Evolutionary conservation across 2,888 invertebrate genomes (phyloP).

Genomic region (Gibbula magus): DNA sequence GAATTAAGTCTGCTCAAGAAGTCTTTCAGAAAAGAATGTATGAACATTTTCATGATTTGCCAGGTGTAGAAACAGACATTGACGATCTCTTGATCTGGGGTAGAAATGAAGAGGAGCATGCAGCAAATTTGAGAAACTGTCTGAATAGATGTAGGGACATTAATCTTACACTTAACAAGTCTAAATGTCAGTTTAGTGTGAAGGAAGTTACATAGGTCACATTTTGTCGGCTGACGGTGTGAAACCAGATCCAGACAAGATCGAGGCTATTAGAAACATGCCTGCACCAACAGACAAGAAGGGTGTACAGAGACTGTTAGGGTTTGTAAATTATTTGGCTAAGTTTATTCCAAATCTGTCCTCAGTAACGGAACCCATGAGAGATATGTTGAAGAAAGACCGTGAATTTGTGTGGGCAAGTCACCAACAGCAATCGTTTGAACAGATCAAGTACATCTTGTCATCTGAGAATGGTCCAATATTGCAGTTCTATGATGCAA

Average conservation of each 20-base stretch:
- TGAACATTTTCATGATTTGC: neutral
- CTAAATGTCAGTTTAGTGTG: too few relatives aligned
- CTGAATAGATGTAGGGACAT: too few relatives aligned
- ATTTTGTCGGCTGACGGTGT: neutral
- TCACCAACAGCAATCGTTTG: neutral
- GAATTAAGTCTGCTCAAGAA: too few relatives aligned
- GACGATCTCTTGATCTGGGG: neutral
- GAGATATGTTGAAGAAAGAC: conserved; percentile 3
- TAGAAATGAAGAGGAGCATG: neutral
- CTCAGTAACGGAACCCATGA: neutral
- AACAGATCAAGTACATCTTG: neutral
- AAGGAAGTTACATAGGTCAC: neutral
- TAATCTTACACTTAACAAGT: too few relatives aligned
- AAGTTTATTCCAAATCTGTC: conserved; percentile 34
- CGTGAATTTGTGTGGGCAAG: neutral
- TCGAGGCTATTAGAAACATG: neutral
- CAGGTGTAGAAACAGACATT: neutral
- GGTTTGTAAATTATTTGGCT: conserved; percentile 30
- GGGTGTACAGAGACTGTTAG: conserved; percentile 26
- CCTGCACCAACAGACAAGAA: conserved; percentile 29
- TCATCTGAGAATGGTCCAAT: neutral
- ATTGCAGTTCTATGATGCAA: conserved; percentile 22
- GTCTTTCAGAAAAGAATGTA: too few relatives aligned
- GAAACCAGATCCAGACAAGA: neutral
- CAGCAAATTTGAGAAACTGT: neutral